These are phyloP conservation scores for Stictonetta naevosa DNA, from an alignment of 2,113 vertebrate genomes.

Conservation along the genomic window DNA sequence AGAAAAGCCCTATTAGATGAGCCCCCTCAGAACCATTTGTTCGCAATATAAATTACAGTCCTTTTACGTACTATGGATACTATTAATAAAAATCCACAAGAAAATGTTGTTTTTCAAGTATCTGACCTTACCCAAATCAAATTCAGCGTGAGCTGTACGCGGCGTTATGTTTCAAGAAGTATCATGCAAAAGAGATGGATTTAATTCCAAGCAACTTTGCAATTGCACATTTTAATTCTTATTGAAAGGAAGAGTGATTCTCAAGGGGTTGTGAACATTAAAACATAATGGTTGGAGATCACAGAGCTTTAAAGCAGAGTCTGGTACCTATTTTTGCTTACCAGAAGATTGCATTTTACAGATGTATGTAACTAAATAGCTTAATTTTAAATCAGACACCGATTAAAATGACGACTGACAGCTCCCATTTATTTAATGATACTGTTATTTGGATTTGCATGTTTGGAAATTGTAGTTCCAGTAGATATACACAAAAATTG, in stretches of 20 bases:
- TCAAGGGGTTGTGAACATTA: neutral
- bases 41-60: neutral
- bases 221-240: constrained; percentile 5
- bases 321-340: neutral
- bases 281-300: constrained; percentile 2
- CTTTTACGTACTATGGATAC: neutral
- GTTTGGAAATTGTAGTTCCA: neutral
- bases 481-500: neutral
- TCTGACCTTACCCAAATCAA: neutral
- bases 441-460: neutral
- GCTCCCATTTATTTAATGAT: neutral
- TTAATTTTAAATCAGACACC: constrained; percentile 3
- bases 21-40: neutral
- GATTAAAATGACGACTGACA: constrained; percentile 15
- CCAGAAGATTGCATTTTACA: neutral
- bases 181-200: neutral
- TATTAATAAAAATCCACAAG: neutral
- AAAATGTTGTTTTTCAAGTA: neutral
- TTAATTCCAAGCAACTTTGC: neutral
- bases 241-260: constrained; percentile 1
- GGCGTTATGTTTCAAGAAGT: neutral
- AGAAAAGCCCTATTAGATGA: neutral
- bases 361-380: constrained; percentile 31
- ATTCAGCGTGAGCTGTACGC: neutral
- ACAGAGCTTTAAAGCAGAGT: neutral